These are phyloP conservation scores for Atherix ibis DNA, from an alignment of 2,888 invertebrate species.

Conservation along the genomic window DNA sequence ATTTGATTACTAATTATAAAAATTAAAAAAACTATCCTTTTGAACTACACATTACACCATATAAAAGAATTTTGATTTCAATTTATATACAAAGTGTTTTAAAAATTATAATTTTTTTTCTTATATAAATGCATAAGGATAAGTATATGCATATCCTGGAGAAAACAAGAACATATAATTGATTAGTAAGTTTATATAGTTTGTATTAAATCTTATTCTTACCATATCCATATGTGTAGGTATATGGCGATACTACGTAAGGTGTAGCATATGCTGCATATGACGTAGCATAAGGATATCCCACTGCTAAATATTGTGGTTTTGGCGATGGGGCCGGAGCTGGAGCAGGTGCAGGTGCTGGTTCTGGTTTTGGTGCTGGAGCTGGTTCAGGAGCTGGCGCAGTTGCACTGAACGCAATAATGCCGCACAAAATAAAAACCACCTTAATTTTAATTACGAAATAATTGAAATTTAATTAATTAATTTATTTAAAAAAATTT, in stretches of 20 bases:
- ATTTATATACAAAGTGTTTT: too few relatives aligned
- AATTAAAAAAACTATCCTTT: too few relatives aligned
- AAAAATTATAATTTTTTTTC: not conserved
- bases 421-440: conserved; percentile 8
- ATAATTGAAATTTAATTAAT: not conserved
- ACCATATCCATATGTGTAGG: conserved; percentile 8
- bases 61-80: too few relatives aligned
- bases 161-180: conserved; percentile 1
- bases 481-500: not conserved
- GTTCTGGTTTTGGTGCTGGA: conserved; percentile 8
- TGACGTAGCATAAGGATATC: conserved; percentile 7
- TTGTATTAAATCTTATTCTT: not conserved
- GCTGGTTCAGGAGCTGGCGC: conserved; percentile 9
- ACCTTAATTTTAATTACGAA: conserved; percentile 2
- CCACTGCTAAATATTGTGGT: conserved; percentile 6
- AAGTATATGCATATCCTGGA: conserved; percentile 8
- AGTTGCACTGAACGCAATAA: too few relatives aligned
- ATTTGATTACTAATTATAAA: too few relatives aligned
- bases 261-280: conserved; percentile 8
- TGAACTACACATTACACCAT: too few relatives aligned
- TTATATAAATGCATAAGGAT: conserved; percentile 7
- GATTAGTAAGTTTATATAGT: not conserved
- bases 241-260: conserved; percentile 10
- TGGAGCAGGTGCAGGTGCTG: conserved; percentile 8
- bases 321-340: conserved; percentile 9